phyloP scores from a whole-genome alignment of 2,797 vertebrate genomes.

The Epinephelus malabaricus region DNA sequence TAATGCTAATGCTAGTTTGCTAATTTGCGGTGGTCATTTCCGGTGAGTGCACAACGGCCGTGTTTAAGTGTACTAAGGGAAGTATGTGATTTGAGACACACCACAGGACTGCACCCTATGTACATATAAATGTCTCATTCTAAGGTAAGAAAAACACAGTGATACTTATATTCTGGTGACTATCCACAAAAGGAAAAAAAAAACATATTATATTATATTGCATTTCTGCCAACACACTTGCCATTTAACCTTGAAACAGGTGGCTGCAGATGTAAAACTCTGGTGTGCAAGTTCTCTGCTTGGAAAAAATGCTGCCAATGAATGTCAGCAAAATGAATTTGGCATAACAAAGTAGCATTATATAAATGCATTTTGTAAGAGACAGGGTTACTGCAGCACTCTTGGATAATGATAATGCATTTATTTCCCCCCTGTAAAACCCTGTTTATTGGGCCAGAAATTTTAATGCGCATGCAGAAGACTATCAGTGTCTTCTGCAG shows the following conservation, averaged over 20 bases:
- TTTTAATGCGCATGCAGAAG: conserved; percentile 17
- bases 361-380: background rate
- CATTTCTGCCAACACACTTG: too few species aligned
- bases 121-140: too few species aligned
- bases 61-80: too few species aligned
- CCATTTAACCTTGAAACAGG: background rate
- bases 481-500: conserved; percentile 14
- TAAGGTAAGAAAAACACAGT: too few species aligned
- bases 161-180: too few species aligned
- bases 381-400: background rate
- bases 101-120: too few species aligned
- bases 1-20: too few species aligned
- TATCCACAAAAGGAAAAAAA: too few species aligned
- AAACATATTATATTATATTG: too few species aligned
- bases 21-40: too few species aligned
- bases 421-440: conserved; percentile 6
- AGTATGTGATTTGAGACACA: too few species aligned
- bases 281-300: background rate
- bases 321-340: background rate
- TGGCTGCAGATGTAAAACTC: background rate
- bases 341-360: conserved; percentile 14
- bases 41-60: too few species aligned
- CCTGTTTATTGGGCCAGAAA: conserved; percentile 34
- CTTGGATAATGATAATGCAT: background rate
- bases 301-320: background rate